Evolutionary conservation across 1,140 invertebrate genomes (phyloP).

Genomic region (Trachymyrmex cornetzi): DNA sequence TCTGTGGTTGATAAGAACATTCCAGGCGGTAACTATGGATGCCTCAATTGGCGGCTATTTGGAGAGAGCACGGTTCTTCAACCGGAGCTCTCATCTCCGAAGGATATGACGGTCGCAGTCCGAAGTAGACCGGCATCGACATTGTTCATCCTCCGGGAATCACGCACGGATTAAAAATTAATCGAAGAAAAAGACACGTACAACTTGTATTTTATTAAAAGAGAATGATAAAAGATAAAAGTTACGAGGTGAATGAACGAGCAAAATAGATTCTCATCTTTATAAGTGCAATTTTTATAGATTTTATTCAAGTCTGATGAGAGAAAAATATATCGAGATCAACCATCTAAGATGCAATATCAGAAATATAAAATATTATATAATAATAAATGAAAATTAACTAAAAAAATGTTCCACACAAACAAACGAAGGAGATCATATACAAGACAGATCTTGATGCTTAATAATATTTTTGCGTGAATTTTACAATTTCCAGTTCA

Average conservation of each 20-base stretch:
- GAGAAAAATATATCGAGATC: not conserved
- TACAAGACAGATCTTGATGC: too few species aligned
- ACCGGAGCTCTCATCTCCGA: slow-evolving; percentile 54
- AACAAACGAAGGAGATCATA: too few species aligned
- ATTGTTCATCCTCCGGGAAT: not conserved
- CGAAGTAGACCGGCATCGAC: slow-evolving; percentile 44
- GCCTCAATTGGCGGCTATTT: slow-evolving; percentile 80
- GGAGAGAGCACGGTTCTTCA: slow-evolving; percentile 75
- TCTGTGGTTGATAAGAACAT: slow-evolving; percentile 78
- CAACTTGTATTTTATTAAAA: not conserved
- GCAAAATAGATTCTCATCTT: not conserved
- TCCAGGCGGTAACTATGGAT: slow-evolving; percentile 78
- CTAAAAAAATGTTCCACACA: too few species aligned
- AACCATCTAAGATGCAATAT: not conserved
- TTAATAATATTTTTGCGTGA: too few species aligned
- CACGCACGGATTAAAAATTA: not conserved
- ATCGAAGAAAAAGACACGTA: not conserved
- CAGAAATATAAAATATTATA: too few species aligned
- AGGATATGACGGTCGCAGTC: slow-evolving; percentile 49
- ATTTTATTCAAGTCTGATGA: not conserved
- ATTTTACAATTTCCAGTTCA: too few species aligned
- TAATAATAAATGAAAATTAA: too few species aligned
- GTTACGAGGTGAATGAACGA: not conserved
- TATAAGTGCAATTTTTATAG: not conserved
- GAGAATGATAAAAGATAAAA: not conserved